Percentiles rank a stretch among this genome's conserved stretches.
Conservation (phyloP, 2,888 invertebrate species). For the Cylloceria caligata region DNA sequence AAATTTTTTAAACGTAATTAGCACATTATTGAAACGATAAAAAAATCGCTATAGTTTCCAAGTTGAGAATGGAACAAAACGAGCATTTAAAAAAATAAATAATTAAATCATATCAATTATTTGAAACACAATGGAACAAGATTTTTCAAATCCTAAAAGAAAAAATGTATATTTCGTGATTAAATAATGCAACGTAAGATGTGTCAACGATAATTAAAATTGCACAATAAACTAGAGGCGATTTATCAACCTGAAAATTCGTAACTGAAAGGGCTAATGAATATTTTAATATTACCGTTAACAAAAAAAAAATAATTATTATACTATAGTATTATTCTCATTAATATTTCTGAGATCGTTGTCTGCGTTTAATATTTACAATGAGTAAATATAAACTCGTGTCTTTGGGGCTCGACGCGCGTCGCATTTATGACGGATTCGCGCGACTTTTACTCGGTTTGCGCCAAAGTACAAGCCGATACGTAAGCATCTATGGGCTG, state of each 20-base stretch:
- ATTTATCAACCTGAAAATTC: slow-evolving; percentile 12
- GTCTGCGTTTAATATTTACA: slow-evolving; percentile 9
- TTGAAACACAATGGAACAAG: slow-evolving; percentile 11
- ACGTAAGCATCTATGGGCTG: slow-evolving; percentile 14
- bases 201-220: background rate
- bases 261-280: slow-evolving; percentile 54
- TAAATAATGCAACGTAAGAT: background rate
- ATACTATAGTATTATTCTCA: slow-evolving; percentile 40
- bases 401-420: slow-evolving; percentile 22
- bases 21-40: background rate
- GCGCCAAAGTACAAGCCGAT: background rate
- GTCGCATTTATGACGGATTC: background rate
- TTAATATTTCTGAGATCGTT: slow-evolving; percentile 21
- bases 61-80: background rate
- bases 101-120: slow-evolving; percentile 16
- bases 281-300: slow-evolving; percentile 36
- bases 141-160: background rate
- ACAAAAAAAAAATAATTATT: slow-evolving; percentile 28
- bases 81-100: background rate
- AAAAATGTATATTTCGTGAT: background rate
- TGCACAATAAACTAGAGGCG: slow-evolving; percentile 2
- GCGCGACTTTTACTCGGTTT: slow-evolving; percentile 22
- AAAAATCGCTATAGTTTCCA: background rate
- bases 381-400: slow-evolving; percentile 6
- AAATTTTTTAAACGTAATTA: background rate